Evolutionary conservation across 2,113 vertebrate genomes (phyloP).

Genomic region (Mionectes macconnelli): DNA sequence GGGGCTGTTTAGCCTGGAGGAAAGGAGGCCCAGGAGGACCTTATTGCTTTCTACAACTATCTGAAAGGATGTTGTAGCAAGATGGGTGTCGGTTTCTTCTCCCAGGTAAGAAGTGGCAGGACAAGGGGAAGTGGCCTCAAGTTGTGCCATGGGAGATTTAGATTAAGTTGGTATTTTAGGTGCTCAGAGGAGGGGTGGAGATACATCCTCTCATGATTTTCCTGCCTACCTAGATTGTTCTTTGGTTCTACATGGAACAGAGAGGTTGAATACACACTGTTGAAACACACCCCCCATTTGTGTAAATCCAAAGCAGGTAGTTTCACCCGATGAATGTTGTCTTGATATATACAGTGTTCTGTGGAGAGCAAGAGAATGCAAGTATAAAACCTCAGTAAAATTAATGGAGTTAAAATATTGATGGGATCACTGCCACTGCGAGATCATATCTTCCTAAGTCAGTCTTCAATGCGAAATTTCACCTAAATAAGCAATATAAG

Average conservation of each 20-base stretch:
- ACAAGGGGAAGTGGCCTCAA: neutral
- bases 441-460: neutral
- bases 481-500: neutral
- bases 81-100: neutral
- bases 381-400: neutral
- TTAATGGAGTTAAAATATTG: neutral
- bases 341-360: neutral
- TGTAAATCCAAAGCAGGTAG: neutral
- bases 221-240: neutral
- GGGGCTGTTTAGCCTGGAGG: neutral
- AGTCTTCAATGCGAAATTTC: neutral
- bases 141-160: neutral
- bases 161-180: neutral
- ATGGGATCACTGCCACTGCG: neutral
- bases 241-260: neutral
- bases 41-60: neutral
- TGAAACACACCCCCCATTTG: neutral
- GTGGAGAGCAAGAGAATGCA: neutral
- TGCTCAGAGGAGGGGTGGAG: neutral
- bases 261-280: neutral
- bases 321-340: neutral
- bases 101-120: neutral
- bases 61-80: neutral
- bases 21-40: neutral
- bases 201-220: neutral